These are phyloP conservation scores for Pseudorectes ferrugineus DNA, from an alignment of 2,113 vertebrate species.

Conservation along the genomic window DNA sequence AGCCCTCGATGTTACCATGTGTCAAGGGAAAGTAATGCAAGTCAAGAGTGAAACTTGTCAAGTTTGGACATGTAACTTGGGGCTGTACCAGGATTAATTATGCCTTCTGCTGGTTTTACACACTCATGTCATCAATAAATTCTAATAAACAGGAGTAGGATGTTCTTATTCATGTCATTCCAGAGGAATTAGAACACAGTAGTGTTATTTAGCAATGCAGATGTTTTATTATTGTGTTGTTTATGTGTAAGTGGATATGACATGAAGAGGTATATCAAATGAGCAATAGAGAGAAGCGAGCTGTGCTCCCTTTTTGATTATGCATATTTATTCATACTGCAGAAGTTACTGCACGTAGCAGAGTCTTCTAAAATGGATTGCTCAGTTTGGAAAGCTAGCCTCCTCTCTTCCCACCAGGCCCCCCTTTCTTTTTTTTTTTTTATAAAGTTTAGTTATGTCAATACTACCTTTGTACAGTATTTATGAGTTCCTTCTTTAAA, in stretches of 20 bases:
- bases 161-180: conserved; percentile 70
- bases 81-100: conserved; percentile 70
- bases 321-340: conserved; percentile 71
- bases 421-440: fast-evolving
- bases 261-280: conserved; percentile 68
- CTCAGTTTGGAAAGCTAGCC: conserved; percentile 44
- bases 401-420: not conserved
- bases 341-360: conserved; percentile 43
- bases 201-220: conserved; percentile 73
- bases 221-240: conserved; percentile 72
- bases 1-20: not conserved
- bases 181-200: conserved; percentile 74
- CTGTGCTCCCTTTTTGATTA: conserved; percentile 66
- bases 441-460: conserved; percentile 61
- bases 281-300: conserved; percentile 59
- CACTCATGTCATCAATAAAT: conserved; percentile 69
- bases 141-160: conserved; percentile 72
- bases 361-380: conserved; percentile 63
- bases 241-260: conserved; percentile 72
- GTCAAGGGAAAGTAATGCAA: not conserved
- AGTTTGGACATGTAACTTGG: conserved; percentile 61
- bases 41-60: conserved; percentile 61
- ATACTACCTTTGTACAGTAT: conserved; percentile 64
- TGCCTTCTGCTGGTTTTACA: conserved; percentile 66
- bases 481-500: conserved; percentile 73